Conservation (phyloP, 2,888 invertebrate species). For the Dascillus cervinus region DNA sequence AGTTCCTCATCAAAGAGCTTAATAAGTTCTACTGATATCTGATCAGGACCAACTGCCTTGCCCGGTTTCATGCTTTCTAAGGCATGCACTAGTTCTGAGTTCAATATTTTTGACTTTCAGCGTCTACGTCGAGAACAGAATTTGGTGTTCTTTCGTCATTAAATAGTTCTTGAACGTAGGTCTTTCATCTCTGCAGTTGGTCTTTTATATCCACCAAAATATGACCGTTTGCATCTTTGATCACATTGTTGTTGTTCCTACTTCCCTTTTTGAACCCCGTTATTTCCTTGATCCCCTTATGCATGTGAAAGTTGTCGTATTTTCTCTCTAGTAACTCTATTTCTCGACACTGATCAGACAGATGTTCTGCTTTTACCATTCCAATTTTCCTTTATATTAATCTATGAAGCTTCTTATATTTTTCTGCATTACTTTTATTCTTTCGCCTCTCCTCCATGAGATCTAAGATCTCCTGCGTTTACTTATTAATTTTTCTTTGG, state of each 20-base stretch:
- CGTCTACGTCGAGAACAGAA: neutral
- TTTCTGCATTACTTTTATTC: neutral
- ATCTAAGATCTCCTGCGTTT: constrained; percentile 1
- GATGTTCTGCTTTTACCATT: too few relatives aligned
- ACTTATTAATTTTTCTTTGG: constrained; percentile 4
- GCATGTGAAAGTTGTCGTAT: constrained; percentile 5
- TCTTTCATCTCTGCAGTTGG: too few relatives aligned
- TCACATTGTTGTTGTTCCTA: constrained; percentile 1
- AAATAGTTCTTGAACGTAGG: constrained; percentile 5
- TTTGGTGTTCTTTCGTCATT: constrained; percentile 4
- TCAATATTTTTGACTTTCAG: constrained; percentile 2
- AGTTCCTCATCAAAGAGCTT: too few relatives aligned
- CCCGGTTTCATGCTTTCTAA: too few relatives aligned
- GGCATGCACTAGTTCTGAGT: too few relatives aligned
- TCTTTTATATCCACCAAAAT: too few relatives aligned
- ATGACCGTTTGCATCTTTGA: too few relatives aligned
- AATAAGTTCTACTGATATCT: constrained; percentile 4
- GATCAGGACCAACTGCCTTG: constrained; percentile 2
- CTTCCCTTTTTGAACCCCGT: constrained; percentile 3
- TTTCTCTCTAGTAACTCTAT: constrained; percentile 2
- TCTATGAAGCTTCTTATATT: constrained; percentile 3
- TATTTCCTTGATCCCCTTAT: constrained; percentile 3
- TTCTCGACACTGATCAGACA: too few relatives aligned
- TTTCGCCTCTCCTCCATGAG: constrained; percentile 1
- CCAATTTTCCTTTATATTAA: constrained; percentile 6